Base-by-base conservation (phyloP, 1,140 invertebrate genomes). In the Lithobius niger region DNA sequence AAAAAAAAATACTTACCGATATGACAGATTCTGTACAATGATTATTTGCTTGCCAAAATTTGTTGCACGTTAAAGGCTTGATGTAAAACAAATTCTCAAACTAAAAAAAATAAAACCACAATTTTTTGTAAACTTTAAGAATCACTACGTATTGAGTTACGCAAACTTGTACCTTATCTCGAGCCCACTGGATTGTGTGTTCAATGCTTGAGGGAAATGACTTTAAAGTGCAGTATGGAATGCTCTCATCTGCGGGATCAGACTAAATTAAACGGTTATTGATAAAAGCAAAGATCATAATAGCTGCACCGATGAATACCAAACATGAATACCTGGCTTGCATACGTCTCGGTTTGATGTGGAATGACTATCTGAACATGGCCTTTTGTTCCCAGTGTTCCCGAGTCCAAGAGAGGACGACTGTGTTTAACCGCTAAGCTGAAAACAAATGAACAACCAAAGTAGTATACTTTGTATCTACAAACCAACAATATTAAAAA, bases 201-300 rank as follows among this genome's bases (percentile, higher is more conserved):
- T 72, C 69, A 53, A 71, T 66, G 27, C 64, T 65, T 3, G 67
- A 64, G 21, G 71, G 71, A 57, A 73, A 73, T 24, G 68, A 69
- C 58, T 72, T 73, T 2, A 73, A 31, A n/a, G 68, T 71, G 58
- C 71, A 72, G 59, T 69, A 72, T 1, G 71, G 71, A 24, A 67
- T 62, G 57, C 69, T 67, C 47, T 66, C 61, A 64, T 71, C 69
- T 21, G 57, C 58, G 6, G 71, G 70, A 59, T 73, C 70, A 57
- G 59, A 60, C 67, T 71, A 60, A 16, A 45, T n/a, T n/a, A n/a
- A n/a, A n/a, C n/a, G n/a, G n/a, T n/a, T n/a, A n/a, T n/a, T n/a
- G n/a, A n/a, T n/a, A n/a, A n/a, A n/a, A n/a, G n/a, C n/a, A n/a
- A n/a, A n/a, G n/a, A n/a, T n/a, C n/a, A n/a, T n/a, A n/a, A n/a